Evolutionary conservation across 2,113 vertebrate genomes (phyloP), one percentile per base, ranked within the genome.

Genomic region (Theristicus caerulescens): DNA sequence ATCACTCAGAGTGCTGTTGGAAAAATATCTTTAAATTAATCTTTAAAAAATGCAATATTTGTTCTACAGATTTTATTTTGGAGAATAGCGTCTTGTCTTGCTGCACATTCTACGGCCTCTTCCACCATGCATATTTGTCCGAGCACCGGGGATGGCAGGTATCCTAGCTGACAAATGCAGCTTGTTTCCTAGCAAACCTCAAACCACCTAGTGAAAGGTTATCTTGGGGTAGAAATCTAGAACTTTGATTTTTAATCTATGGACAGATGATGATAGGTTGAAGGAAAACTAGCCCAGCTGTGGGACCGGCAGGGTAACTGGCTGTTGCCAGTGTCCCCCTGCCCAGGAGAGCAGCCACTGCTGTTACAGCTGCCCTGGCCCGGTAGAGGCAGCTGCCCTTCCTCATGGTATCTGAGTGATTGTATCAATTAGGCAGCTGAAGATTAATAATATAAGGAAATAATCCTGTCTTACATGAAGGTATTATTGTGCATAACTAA

Each of bases 61-160:
- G 34, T 81, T 93, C 36, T 69, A 44, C 20, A 69, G 52, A 38
- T 52, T 74, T 79, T 57, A 11, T 72, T 76, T 93, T 77, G 58
- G 57, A 86, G 58, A 72, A 19, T 3, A 64, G 40, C 7, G 3
- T 22, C 22, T 71, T 71, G 18, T 44, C 36, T 84, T 36, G 24
- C 38, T 93, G 40, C 8, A 6, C 0, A 13, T 49, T 12, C 51
- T 44, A 2, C 4, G 3, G 52, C 47, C 19, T 73, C 24, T 65
- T 92, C 49, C 3, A 32, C 34, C 0, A 0, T 20, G 21, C 0
- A 1, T 86, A 6, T 73, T 67, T 80, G 62, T 34, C 49, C 0
- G 4, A 58, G 42, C 36, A 29, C 16, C 0, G 2, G 22, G 88
- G 64, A 25, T 1, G 7, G 31, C 4, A 6, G 9, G 20, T 72